Evolutionary conservation across 2,113 vertebrate genomes (phyloP), one percentile per base, ranked within the genome.

Genomic region (Takifugu flavidus): DNA sequence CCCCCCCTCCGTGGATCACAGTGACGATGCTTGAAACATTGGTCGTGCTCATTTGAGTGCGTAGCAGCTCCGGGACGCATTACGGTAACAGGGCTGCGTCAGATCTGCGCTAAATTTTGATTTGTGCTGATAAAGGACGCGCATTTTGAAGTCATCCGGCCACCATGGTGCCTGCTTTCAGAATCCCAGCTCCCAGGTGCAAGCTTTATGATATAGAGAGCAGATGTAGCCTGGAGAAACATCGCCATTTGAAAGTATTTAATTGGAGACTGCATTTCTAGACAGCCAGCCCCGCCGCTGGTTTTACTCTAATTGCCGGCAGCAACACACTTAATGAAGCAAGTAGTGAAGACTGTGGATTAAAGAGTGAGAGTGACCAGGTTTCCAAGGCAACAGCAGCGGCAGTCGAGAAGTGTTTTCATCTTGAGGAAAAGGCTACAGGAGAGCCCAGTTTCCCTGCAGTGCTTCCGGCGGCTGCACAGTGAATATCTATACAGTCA

Each of bases 301-400:
- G 86, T 89, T 91, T 90, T 85, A 89, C 89, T 90, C 87, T 90
- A 91, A 90, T 91, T 89, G 89, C 88, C 86, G 82, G 87, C 82
- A 90, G 87, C 88, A 82, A 84, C 59, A 76, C 87, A 87, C 86
- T 91, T 90, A 91, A 90, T 89, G 88, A 91, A 91, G 89, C 90
- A 79, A 87, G 84, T 74, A 80, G 69, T 78, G 82, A 82, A 84
- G 84, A 85, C 86, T 86, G 87, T 84, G 84, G 82, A 85, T 83
- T 78, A 87, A 81, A 86, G 82, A 89, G 78, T 82, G 80, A 86
- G 86, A 86, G 87, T 84, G 86, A 88, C 84, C 87, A 90, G 83
- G 90, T 91, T 91, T 88, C 90, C 87, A 88, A 72, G 87, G 90
- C 87, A 91, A 91, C 90, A 79, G 82, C 86, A 80, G 80, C 68